Base-by-base conservation (phyloP, 2,113 vertebrate genomes). In the Plecturocebus donacophilus region DNA sequence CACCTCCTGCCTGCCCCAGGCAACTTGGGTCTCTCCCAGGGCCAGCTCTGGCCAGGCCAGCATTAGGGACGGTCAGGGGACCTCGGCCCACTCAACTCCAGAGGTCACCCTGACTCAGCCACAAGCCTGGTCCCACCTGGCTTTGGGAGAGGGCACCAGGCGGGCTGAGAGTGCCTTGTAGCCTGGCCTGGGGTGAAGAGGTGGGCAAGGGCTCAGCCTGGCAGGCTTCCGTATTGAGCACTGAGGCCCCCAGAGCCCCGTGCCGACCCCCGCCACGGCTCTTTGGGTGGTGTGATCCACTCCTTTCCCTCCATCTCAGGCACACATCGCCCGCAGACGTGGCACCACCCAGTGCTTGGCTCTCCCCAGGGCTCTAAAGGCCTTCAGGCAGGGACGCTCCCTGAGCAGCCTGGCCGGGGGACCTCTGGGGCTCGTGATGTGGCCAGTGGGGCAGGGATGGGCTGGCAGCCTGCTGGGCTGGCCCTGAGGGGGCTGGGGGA, bases 261-360 rank as follows among this genome's bases (percentile, higher is more conserved):
- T n/a, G 49, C 75, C 17, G 52, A 2, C 35, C 3, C 9, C 58
- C 3, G 14, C 20, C 6, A 35, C 12, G 27, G 16, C 71, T 93
- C 32, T 1, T 73, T 58, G 75, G 75, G 84, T 27, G 52, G 71
- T 42, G 38, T 64, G 76, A 77, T 45, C 3, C 4, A 68, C 5
- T 21, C 42, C 8, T 40, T 23, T 56, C 88, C 32, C 0, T 23
- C 1, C 2, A 13, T 2, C 19, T 7, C 1, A 21, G 56, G 54
- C 19, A 3, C 84, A 38, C 0, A 7, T 13, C 64, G 0, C 32
- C 47, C 1, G 1, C 2, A 0, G 47, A 11, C 0, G 25, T 3
- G 2, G 1, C 0, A 13, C 2, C 3, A 11, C 16, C 20, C 25
- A 0, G 1, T 4, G 77, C 47, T 21, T 1, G 8, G 52, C 10